Percentiles rank a stretch among this genome's conserved stretches.
phyloP scores from a whole-genome alignment of 2,797 vertebrate genomes.

The Karalla daura region DNA sequence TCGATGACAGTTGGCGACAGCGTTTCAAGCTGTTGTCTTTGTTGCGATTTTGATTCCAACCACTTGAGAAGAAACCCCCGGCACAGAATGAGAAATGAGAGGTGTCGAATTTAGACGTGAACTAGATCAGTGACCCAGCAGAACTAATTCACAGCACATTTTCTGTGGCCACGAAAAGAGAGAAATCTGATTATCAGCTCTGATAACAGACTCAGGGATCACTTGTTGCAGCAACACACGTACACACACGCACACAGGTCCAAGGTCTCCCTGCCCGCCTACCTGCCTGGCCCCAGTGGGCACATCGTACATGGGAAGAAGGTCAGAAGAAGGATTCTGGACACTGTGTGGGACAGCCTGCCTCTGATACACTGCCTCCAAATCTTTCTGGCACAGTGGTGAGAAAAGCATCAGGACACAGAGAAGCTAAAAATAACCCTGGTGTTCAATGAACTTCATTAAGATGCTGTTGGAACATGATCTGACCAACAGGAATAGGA shows the following conservation, averaged over 20 bases:
- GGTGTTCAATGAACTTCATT: conserved; percentile 24
- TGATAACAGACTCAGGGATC: conserved; percentile 1
- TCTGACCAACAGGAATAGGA: no score
- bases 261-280: no score
- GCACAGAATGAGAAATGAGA: no score
- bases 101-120: background rate
- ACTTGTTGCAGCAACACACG: conserved; percentile 69
- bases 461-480: no score
- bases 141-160: background rate
- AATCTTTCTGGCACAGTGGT: background rate
- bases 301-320: background rate
- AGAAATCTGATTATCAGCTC: background rate
- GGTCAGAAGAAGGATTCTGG: background rate
- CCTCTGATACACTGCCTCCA: background rate
- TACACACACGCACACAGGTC: no score
- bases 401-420: conserved; percentile 1
- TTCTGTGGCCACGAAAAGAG: background rate
- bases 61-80: no score
- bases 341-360: background rate
- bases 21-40: conserved; percentile 17
- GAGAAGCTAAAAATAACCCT: conserved; percentile 19
- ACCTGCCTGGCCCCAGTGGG: background rate
- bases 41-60: background rate
- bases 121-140: background rate
- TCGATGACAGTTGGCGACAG: conserved; percentile 49